Percentiles rank a stretch among this genome's conserved stretches.
These are phyloP conservation scores for Chiloscyllium plagiosum DNA, from an alignment of 2,113 vertebrate genomes.

Conservation along the genomic window DNA sequence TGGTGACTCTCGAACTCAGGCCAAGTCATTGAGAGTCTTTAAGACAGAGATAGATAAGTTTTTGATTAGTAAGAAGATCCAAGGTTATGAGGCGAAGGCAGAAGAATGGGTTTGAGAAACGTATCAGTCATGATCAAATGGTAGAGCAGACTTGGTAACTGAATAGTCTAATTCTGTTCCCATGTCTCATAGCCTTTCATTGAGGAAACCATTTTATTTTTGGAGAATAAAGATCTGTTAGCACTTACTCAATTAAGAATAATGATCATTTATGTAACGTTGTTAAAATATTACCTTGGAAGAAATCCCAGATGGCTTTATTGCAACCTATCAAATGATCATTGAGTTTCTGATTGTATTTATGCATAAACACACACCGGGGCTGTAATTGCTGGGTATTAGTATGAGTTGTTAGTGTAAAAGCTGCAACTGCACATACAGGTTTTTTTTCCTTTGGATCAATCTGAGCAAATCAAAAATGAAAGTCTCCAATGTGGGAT, in stretches of 20 bases:
- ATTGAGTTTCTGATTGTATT: not conserved
- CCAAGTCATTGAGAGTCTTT: no score
- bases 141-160: no score
- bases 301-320: not conserved
- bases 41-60: no score
- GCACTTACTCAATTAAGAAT: not conserved
- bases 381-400: not conserved
- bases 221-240: not conserved
- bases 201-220: not conserved
- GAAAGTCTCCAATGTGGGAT: not conserved
- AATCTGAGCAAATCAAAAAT: not conserved
- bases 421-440: not conserved
- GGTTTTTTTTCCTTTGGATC: not conserved
- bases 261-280: not conserved
- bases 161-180: no score
- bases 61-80: no score
- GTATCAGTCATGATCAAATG: no score
- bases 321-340: not conserved
- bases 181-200: no score
- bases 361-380: not conserved
- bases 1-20: no score
- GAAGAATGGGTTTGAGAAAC: no score
- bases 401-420: not conserved
- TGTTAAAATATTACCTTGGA: not conserved
- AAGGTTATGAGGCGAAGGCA: no score